A percentile compares a stretch with the other conserved stretches of the same genome.
Conservation (phyloP, 2,888 invertebrate genomes). For the Phengaris alcon region DNA sequence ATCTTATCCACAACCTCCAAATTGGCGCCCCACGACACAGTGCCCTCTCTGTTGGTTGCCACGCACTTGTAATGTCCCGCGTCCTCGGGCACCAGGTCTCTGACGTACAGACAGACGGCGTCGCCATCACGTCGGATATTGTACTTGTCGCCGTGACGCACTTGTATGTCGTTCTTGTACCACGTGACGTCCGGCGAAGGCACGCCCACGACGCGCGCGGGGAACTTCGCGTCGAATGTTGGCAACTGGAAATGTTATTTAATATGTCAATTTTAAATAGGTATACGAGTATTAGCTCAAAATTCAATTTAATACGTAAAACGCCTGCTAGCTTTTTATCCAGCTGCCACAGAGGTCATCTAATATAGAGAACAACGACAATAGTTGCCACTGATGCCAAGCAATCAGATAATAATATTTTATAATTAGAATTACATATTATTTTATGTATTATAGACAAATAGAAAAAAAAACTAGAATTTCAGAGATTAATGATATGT, state of each 20-base stretch:
- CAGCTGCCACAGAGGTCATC: too few species aligned
- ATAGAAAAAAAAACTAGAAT: too few species aligned
- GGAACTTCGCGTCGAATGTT: conserved; percentile 89
- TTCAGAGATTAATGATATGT: too few species aligned
- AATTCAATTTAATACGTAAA: too few species aligned
- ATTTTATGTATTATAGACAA: too few species aligned
- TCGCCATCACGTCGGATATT: conserved; percentile 88
- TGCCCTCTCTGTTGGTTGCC: conserved; percentile 89
- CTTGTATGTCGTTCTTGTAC: conserved; percentile 89
- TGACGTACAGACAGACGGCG: conserved; percentile 85
- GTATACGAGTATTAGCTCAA: too few species aligned
- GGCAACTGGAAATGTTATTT: conserved; percentile 76
- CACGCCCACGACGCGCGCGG: conserved; percentile 88
- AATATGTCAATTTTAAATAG: too few species aligned
- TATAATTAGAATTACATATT: too few species aligned
- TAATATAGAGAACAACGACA: too few species aligned
- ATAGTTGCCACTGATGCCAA: too few species aligned
- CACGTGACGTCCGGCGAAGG: conserved; percentile 92
- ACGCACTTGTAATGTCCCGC: conserved; percentile 87
- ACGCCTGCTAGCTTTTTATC: too few species aligned
- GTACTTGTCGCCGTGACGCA: conserved; percentile 85
- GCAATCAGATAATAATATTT: too few species aligned
- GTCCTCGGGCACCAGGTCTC: conserved; percentile 83
- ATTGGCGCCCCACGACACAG: conserved; percentile 85
- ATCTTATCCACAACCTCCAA: conserved; percentile 90